Base-by-base conservation (phyloP, 2,888 invertebrate genomes). In the Diarsia mendica region DNA sequence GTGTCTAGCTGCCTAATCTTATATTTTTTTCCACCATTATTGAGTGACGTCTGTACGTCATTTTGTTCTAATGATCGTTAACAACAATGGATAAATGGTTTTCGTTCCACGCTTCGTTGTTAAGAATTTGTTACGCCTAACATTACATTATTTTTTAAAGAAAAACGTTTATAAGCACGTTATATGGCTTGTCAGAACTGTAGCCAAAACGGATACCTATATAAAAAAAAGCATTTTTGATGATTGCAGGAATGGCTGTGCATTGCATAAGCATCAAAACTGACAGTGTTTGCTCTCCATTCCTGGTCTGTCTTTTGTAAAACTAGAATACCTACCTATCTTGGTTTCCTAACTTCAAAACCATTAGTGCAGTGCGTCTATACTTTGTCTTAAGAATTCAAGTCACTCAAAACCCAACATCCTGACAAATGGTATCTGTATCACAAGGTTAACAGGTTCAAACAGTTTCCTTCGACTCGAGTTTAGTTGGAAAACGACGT, bases 401-500 rank as follows among this genome's bases (percentile, higher is more conserved):
- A 63, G 4, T 48, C n/a, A 18, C 64, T 58, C 23, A 63, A 83
- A 75, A 77, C 65, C 49, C 58, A 67, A 69, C 85, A 80, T 83
- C 81, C 85, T 79, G 76, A 84, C 78, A 79, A 83, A 82, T 77
- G 67, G 39, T 76, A 74, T 80, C 76, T 77, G 71, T 79, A 87
- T 77, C 71, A 68, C 70, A 79, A 87, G 79, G 83, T 82, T 85
- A 83, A 80, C 80, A 82, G 70, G 79, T 79, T 70, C 79, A 80
- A 75, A 78, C 75, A 80, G 77, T 85, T 87, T 88, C 84, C 88
- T 89, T 81, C 78, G 74, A 78, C 78, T 82, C 49, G 44, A 77
- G 78, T 77, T 82, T 61, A 84, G 73, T 83, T 84, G 72, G 78
- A 82, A 86, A 84, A 80, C 75, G 76, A 82, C 75, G 69, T 80